Percentiles rank a stretch among this genome's conserved stretches.
phyloP scores from a whole-genome alignment of 2,888 invertebrate genomes.

The Operophtera brumata region DNA sequence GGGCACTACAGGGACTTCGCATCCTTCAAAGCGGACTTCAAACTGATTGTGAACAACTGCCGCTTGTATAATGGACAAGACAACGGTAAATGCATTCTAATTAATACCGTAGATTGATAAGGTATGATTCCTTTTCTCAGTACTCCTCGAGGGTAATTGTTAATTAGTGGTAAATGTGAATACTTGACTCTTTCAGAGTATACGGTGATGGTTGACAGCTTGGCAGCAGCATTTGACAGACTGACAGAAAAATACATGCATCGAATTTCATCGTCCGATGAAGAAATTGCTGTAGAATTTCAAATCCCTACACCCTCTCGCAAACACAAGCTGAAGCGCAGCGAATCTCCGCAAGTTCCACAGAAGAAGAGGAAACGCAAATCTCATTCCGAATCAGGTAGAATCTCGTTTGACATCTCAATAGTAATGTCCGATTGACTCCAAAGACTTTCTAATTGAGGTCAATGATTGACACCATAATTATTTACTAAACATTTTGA shows the following conservation, averaged over 20 bases:
- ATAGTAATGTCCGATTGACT: neutral
- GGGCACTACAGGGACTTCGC: slow-evolving; percentile 89
- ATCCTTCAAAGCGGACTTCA: slow-evolving; percentile 93
- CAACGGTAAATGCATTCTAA: slow-evolving; percentile 83
- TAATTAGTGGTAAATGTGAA: too few species aligned
- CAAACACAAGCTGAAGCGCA: slow-evolving; percentile 68
- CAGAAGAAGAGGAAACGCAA: slow-evolving; percentile 69
- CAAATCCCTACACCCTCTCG: slow-evolving; percentile 74
- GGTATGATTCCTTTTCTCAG: too few species aligned
- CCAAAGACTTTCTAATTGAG: too few species aligned
- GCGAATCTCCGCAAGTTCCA: slow-evolving; percentile 56
- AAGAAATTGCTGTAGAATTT: slow-evolving; percentile 86
- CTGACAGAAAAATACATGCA: slow-evolving; percentile 91
- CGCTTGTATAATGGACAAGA: slow-evolving; percentile 95
- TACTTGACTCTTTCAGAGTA: slow-evolving; percentile 84
- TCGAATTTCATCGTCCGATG: slow-evolving; percentile 89
- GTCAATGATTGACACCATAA: too few species aligned
- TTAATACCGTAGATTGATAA: too few species aligned
- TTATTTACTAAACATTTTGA: slow-evolving; percentile 2
- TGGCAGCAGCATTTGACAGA: slow-evolving; percentile 89
- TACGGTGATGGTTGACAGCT: slow-evolving; percentile 92
- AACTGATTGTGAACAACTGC: slow-evolving; percentile 95
- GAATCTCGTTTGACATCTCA: neutral
- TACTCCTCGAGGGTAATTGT: too few species aligned
- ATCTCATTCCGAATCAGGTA: slow-evolving; percentile 61